Evolutionary conservation across 2,888 invertebrate genomes (phyloP).

Genomic region (Exephanes ischioxanthus): DNA sequence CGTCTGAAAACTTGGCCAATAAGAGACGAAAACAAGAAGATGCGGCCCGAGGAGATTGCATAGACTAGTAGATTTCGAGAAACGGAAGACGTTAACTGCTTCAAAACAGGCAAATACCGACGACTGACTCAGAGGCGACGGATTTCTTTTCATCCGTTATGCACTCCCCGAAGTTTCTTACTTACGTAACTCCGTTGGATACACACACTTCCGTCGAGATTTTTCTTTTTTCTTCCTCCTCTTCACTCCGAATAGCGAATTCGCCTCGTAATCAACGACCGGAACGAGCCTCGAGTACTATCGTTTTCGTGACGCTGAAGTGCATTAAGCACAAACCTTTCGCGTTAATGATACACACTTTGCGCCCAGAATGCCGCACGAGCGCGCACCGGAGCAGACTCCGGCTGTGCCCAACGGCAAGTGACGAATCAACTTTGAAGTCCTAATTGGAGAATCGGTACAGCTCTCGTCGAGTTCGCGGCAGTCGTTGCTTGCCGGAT

Average conservation of each 20-base stretch:
- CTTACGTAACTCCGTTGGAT: constrained; percentile 14
- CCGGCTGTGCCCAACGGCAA: background rate
- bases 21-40: constrained; percentile 80
- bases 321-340: background rate
- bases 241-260: background rate
- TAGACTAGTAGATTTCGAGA: constrained; percentile 12
- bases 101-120: constrained; percentile 77
- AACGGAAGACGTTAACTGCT: constrained; percentile 75
- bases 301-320: background rate
- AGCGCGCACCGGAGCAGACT: background rate
- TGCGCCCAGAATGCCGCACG: constrained; percentile 2
- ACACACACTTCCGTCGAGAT: constrained; percentile 12
- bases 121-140: constrained; percentile 31
- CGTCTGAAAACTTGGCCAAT: constrained; percentile 81
- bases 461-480: background rate
- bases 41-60: constrained; percentile 68
- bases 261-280: background rate
- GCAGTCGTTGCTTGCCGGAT: background rate
- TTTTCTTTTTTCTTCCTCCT: constrained; percentile 34
- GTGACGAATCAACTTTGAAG: background rate
- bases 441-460: constrained; percentile 2
- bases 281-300: background rate
- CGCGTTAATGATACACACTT: constrained; percentile 30
- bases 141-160: constrained; percentile 36
- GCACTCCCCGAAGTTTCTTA: constrained; percentile 19